Percentiles rank a stretch among this genome's conserved stretches.
phyloP scores from a whole-genome alignment of 2,888 invertebrate species.

The Sicus ferrugineus region DNA sequence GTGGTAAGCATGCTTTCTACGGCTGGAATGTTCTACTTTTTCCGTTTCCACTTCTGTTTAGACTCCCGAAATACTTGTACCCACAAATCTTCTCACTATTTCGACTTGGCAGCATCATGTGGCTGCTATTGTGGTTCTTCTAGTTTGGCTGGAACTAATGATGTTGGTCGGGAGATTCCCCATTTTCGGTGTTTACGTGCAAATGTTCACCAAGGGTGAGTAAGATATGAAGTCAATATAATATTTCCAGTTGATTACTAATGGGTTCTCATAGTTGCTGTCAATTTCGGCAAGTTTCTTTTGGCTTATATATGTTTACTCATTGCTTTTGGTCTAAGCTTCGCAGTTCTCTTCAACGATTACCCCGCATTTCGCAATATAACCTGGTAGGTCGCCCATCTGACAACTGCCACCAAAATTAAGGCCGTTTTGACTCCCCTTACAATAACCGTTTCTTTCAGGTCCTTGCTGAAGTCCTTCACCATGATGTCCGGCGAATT shows the following conservation, averaged over 20 bases:
- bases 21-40: background rate
- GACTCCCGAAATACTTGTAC: slow-evolving; percentile 59
- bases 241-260: background rate
- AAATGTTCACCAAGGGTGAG: slow-evolving; percentile 82
- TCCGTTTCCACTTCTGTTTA: slow-evolving; percentile 35
- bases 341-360: slow-evolving; percentile 82
- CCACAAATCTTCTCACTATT: slow-evolving; percentile 54
- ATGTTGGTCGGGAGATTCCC: slow-evolving; percentile 87
- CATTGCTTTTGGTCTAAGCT: slow-evolving; percentile 81
- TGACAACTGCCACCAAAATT: background rate
- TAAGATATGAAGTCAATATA: too few species aligned
- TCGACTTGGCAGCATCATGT: slow-evolving; percentile 80
- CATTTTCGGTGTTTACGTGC: slow-evolving; percentile 84
- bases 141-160: slow-evolving; percentile 86
- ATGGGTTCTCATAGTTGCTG: slow-evolving; percentile 68
- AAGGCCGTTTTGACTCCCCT: too few species aligned
- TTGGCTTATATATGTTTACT: slow-evolving; percentile 82
- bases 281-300: slow-evolving; percentile 83
- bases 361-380: slow-evolving; percentile 76
- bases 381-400: slow-evolving; percentile 50
- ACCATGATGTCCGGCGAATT: slow-evolving; percentile 91
- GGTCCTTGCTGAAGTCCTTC: slow-evolving; percentile 75
- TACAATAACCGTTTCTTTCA: slow-evolving; percentile 29
- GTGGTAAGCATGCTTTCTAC: slow-evolving; percentile 47
- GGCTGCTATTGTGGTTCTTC: slow-evolving; percentile 79